Percentiles rank a stretch among this genome's conserved stretches.
These are phyloP conservation scores for Cactoblastis cactorum DNA, from an alignment of 2,888 invertebrate genomes.

Conservation along the genomic window DNA sequence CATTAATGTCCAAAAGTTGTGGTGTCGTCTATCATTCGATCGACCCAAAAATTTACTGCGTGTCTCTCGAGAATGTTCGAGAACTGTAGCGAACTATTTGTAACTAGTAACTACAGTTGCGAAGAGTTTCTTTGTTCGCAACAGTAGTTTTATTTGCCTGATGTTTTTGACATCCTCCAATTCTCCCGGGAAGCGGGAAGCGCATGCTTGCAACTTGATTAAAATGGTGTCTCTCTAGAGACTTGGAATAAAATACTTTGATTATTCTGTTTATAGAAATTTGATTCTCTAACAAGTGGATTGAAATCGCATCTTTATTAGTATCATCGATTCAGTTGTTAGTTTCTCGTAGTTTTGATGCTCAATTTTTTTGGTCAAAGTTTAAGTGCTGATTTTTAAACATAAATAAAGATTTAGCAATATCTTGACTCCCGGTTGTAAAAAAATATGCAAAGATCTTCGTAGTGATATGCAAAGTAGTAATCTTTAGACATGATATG, in stretches of 20 bases:
- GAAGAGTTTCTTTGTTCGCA: background rate
- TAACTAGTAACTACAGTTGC: conserved; percentile 7
- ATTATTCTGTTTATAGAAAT: no score
- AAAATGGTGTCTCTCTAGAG: conserved; percentile 3
- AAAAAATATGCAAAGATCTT: no score
- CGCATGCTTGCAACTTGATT: conserved; percentile 1
- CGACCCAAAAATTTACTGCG: background rate
- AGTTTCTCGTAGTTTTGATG: no score
- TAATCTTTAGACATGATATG: no score
- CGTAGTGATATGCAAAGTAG: no score
- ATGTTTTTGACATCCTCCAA: background rate
- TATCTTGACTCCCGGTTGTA: no score
- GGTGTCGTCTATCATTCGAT: conserved; percentile 3
- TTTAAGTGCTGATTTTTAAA: no score
- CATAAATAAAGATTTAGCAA: no score
- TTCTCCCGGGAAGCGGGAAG: background rate
- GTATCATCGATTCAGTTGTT: no score
- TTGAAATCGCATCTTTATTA: no score
- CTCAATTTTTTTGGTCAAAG: no score
- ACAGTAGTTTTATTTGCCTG: conserved; percentile 6
- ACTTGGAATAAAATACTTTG: background rate
- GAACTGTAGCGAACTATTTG: background rate
- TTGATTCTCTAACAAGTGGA: no score
- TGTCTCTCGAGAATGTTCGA: conserved; percentile 1
- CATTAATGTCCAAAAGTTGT: background rate